Conservation (phyloP, 2,797 vertebrate genomes). For the Macropodus opercularis region DNA sequence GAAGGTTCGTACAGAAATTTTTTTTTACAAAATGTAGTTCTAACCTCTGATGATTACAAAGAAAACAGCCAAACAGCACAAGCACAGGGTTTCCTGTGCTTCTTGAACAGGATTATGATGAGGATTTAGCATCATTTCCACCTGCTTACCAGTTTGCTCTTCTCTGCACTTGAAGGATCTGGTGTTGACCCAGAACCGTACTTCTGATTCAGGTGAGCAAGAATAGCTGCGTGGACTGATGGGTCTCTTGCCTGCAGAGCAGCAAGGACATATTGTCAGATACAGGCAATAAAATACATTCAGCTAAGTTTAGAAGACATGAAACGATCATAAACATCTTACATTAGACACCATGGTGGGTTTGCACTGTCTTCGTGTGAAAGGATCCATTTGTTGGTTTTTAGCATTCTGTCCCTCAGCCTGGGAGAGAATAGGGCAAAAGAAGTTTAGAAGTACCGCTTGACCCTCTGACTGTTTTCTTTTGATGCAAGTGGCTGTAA, state of each 20-base stretch:
- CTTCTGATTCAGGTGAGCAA: slow-evolving; percentile 97
- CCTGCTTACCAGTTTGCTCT: slow-evolving; percentile 83
- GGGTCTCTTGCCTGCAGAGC: slow-evolving; percentile 92
- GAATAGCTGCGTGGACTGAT: slow-evolving; percentile 97
- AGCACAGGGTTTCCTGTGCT: background rate
- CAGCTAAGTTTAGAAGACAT: background rate
- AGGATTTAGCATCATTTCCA: background rate
- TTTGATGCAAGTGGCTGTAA: background rate
- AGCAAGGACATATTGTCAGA: background rate
- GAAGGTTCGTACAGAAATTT: background rate
- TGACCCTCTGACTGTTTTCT: background rate
- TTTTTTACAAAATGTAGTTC: background rate
- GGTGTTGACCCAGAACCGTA: slow-evolving; percentile 90
- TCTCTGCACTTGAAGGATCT: slow-evolving; percentile 83
- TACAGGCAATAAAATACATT: background rate
- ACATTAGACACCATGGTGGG: slow-evolving; percentile 99
- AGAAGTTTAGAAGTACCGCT: background rate
- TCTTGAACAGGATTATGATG: slow-evolving; percentile 1
- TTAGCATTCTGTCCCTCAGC: slow-evolving; percentile 96
- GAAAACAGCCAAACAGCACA: background rate
- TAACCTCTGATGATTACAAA: background rate
- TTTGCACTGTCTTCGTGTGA: slow-evolving; percentile 97
- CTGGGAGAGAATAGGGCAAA: slow-evolving; percentile 68
- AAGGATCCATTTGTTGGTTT: slow-evolving; percentile 99
- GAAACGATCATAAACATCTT: slow-evolving; percentile 60